Base-by-base conservation (phyloP, 1,140 invertebrate genomes). In the Drosophila subpulchrella region DNA sequence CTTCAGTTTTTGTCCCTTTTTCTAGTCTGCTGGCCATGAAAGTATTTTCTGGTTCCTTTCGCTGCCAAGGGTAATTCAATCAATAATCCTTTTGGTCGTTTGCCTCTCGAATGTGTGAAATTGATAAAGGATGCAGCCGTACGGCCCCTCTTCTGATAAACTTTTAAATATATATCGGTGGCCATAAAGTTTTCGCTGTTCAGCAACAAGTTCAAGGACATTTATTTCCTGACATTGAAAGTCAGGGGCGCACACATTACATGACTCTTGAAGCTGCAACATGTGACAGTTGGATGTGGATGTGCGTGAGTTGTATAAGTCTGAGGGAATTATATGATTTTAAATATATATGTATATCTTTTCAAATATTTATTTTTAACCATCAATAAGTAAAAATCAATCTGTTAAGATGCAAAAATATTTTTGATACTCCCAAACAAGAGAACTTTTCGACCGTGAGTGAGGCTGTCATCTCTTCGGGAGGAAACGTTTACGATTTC, bases 11-110 rank as follows among this genome's bases (percentile, higher is more conserved):
- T 41, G 48, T 48, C 71, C 76, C 73, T 81, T 84, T 48, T 84
- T 85, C 77, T 80, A 75, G 76, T 84, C 81, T 85, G 62, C 50
- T 84, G 77, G 53, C 81, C 81, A 81, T 84, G 81, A 84, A 80
- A 84, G 82, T 84, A 85, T 81, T 79, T 72, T 56, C 44, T 15
- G 8, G 48, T 27, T 55, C 38, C 46, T 48, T 11, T 48, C 41
- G 47, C 63, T 67, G 61, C 61, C 20, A 36, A 36, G 46, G 34
- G 17, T 50, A 67, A 56, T 85, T 81, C 68, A 84, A 84, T 84
- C 81, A 81, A 84, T 84, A 86, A 76, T 73, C 66, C 81, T 79
- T 67, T 65, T 44, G 67, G 46, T 58, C 30, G 39, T 51, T 68
- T 46, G 38, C 48, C 51, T 41, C 36, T 61, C 20, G 67, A 65